Percentiles rank a stretch among this genome's conserved stretches.
Conservation (phyloP, 53 echinoderm and acorn worm genomes). For the Hippasteria phrygiana region DNA sequence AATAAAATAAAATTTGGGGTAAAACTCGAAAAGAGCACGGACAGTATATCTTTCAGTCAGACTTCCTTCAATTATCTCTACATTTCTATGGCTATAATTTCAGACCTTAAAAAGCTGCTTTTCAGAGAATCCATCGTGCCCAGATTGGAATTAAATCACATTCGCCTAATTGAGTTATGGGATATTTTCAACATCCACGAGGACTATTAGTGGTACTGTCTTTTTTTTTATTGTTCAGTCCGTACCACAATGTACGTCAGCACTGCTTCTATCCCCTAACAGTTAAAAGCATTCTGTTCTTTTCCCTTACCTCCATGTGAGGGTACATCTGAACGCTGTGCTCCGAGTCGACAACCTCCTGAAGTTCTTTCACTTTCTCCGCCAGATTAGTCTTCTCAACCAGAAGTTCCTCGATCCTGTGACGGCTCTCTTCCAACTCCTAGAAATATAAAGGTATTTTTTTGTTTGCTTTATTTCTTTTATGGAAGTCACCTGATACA, state of each 20-base stretch:
- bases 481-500: no score
- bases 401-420: constrained; percentile 65
- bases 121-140: background rate
- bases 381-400: constrained; percentile 51
- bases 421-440: constrained; percentile 82
- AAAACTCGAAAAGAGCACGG: background rate
- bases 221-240: no score
- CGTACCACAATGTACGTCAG: no score
- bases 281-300: no score
- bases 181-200: background rate
- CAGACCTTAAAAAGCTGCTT: background rate
- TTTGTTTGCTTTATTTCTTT: no score
- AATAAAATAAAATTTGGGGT: background rate
- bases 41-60: no score
- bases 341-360: constrained; percentile 65
- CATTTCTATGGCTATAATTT: background rate
- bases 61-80: no score
- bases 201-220: no score
- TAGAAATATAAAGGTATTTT: constrained; percentile 24
- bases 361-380: constrained; percentile 32
- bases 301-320: constrained; percentile 40
- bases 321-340: constrained; percentile 50
- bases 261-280: no score
- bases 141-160: background rate
- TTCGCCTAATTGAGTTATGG: background rate